Conservation (phyloP, 2,113 vertebrate species). For the Eolophus roseicapilla region DNA sequence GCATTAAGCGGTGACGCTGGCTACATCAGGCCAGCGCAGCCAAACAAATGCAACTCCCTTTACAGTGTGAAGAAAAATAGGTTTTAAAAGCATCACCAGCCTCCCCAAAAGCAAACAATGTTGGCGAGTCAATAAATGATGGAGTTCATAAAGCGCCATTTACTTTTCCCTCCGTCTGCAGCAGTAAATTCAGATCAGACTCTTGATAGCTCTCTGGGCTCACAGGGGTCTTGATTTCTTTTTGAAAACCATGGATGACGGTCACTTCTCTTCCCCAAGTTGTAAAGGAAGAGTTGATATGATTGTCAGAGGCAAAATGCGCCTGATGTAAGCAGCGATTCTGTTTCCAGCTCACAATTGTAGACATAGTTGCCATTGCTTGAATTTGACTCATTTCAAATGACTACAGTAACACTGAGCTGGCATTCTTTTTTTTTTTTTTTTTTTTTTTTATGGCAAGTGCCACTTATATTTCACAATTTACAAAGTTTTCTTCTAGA, state of each 20-base stretch:
- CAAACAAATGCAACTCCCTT: neutral
- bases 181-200: constrained; percentile 60
- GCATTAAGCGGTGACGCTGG: neutral
- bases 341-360: neutral
- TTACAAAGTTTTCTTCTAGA: neutral
- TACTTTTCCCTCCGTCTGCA: constrained; percentile 25
- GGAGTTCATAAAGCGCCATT: constrained; percentile 70
- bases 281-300: neutral
- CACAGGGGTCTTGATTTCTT: constrained; percentile 4
- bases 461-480: neutral
- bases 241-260: neutral
- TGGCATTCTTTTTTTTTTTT: neutral
- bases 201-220: constrained; percentile 1
- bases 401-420: neutral
- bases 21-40: neutral
- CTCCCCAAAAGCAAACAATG: constrained; percentile 55
- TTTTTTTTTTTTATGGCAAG: neutral
- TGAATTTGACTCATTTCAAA: neutral
- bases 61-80: constrained; percentile 10
- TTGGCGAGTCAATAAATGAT: constrained; percentile 68
- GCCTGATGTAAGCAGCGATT: neutral
- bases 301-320: neutral
- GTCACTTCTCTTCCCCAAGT: neutral
- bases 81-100: constrained; percentile 26
- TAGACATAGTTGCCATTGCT: neutral